These are phyloP conservation scores for Pseudorhombus dupliciocellatus DNA, from an alignment of 2,113 vertebrate genomes.

Conservation along the genomic window DNA sequence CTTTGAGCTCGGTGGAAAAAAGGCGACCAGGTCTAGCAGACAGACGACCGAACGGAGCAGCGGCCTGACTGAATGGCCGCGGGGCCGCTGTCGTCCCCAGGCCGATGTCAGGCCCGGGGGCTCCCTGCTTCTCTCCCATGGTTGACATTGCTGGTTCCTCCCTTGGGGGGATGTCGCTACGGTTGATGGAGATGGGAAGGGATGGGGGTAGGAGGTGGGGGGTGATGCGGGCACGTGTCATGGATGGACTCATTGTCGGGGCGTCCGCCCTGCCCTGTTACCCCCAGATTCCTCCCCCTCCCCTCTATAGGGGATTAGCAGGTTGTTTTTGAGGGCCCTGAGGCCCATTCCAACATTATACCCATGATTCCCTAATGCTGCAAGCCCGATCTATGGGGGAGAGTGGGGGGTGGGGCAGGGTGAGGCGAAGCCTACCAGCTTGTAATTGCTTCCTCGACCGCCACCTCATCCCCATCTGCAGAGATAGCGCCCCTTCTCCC, in stretches of 20 bases:
- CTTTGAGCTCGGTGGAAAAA: neutral
- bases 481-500: slow-evolving; percentile 51
- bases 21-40: slow-evolving; percentile 2
- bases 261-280: slow-evolving; percentile 54
- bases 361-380: slow-evolving; percentile 73
- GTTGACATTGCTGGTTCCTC: slow-evolving; percentile 43
- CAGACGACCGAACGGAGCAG: slow-evolving; percentile 7
- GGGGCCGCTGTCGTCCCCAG: neutral
- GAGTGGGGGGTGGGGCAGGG: slow-evolving; percentile 47
- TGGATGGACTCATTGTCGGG: slow-evolving; percentile 66
- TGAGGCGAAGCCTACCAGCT: slow-evolving; percentile 62
- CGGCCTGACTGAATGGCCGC: slow-evolving; percentile 9
- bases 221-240: slow-evolving; percentile 73
- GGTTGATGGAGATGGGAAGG: slow-evolving; percentile 26
- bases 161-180: slow-evolving; percentile 45
- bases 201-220: slow-evolving; percentile 6
- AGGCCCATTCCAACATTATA: slow-evolving; percentile 78
- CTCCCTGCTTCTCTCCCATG: slow-evolving; percentile 42
- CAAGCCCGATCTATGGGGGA: slow-evolving; percentile 51
- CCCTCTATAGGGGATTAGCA: slow-evolving; percentile 78
- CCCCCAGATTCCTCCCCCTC: slow-evolving; percentile 45
- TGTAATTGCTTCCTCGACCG: slow-evolving; percentile 75
- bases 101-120: slow-evolving; percentile 6
- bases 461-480: slow-evolving; percentile 62
- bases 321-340: slow-evolving; percentile 75